phyloP scores from a whole-genome alignment of 2,797 vertebrate species.

The Karalla daura region DNA sequence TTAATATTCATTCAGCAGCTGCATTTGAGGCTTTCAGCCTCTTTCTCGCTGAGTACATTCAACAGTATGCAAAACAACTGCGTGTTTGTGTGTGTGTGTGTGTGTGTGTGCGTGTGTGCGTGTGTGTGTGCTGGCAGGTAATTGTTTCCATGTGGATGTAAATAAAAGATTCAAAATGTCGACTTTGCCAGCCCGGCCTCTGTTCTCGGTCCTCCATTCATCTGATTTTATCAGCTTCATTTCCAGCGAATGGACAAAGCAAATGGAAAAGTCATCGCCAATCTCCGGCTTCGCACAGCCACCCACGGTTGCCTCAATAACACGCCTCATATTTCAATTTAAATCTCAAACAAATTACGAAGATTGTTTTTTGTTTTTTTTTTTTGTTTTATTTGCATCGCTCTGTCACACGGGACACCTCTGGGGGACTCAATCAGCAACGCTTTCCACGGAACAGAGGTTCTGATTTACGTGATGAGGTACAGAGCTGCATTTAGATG shows the following conservation, averaged over 20 bases:
- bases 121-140: conserved; percentile 18
- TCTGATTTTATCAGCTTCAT: conserved; percentile 26
- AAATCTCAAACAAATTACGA: conserved; percentile 26
- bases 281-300: conserved; percentile 9
- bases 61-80: conserved; percentile 40
- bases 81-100: not conserved
- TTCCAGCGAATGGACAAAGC: conserved; percentile 11
- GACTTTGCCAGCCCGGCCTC: conserved; percentile 15
- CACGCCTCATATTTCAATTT: conserved; percentile 31
- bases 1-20: conserved; percentile 46
- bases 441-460: conserved; percentile 11
- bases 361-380: conserved; percentile 28
- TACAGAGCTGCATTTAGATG: conserved; percentile 31
- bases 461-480: conserved; percentile 24
- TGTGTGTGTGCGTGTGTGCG: not conserved
- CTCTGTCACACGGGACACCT: conserved; percentile 19
- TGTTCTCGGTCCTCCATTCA: conserved; percentile 19
- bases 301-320: conserved; percentile 18
- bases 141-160: conserved; percentile 28
- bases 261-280: conserved; percentile 28
- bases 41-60: conserved; percentile 17
- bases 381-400: conserved; percentile 29
- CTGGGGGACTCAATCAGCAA: conserved; percentile 7
- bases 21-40: conserved; percentile 28
- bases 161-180: conserved; percentile 41